Conservation (phyloP, 2,888 invertebrate genomes). For the Thera obeliscata region DNA sequence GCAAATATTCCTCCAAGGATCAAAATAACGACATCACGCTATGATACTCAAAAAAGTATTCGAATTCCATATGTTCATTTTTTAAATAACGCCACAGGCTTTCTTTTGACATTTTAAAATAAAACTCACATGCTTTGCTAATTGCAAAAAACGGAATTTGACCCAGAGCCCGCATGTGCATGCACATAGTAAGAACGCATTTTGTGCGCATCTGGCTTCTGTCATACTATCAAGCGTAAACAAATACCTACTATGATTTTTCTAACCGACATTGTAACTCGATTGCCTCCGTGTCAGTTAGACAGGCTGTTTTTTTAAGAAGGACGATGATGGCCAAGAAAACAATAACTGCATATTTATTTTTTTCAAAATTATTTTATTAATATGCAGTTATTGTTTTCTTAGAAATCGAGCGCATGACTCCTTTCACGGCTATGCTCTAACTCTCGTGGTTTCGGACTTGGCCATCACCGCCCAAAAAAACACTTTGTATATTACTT, state of each 20-base stretch:
- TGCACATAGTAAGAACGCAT: conserved; percentile 16
- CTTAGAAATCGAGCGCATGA: too few species aligned
- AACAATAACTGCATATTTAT: too few species aligned
- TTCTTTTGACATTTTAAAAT: conserved; percentile 48
- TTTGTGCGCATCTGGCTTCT: conserved; percentile 34
- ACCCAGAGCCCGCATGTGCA: conserved; percentile 51
- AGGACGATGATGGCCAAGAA: too few species aligned
- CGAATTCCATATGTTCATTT: conserved; percentile 57
- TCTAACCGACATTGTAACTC: background rate
- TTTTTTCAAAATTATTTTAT: too few species aligned
- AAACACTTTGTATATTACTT: too few species aligned
- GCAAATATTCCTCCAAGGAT: conserved; percentile 27
- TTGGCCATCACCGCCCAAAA: too few species aligned
- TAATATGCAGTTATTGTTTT: too few species aligned
- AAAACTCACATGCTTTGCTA: conserved; percentile 48
- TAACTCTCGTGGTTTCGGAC: too few species aligned
- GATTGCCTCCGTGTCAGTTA: too few species aligned
- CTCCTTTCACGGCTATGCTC: too few species aligned
- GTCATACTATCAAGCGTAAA: background rate
- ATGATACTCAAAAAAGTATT: conserved; percentile 37
- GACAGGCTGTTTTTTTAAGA: too few species aligned
- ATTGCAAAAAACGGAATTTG: conserved; percentile 51
- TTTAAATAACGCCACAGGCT: conserved; percentile 53
- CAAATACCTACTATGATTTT: background rate
- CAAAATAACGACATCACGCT: conserved; percentile 35